Conservation (phyloP, 2,113 vertebrate species). For the Holacanthus passer region DNA sequence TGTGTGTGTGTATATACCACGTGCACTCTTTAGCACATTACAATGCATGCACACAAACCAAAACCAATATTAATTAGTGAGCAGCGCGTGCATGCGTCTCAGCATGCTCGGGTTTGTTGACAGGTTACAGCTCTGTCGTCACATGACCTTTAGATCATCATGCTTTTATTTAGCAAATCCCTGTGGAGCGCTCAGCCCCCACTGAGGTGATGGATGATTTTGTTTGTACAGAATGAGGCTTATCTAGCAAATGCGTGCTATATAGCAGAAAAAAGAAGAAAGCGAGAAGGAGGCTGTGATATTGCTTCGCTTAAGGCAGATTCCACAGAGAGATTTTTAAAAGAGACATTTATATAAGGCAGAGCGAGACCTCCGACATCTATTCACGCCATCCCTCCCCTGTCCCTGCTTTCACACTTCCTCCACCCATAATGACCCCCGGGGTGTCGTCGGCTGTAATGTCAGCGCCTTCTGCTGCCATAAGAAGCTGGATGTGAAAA, state of each 20-base stretch:
- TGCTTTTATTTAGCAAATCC: constrained; percentile 58
- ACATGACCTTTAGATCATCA: constrained; percentile 66
- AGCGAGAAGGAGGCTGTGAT: constrained; percentile 5
- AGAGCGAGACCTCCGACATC: constrained; percentile 42
- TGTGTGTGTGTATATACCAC: neutral
- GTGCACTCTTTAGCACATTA: neutral
- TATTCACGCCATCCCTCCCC: constrained; percentile 27
- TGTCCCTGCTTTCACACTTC: constrained; percentile 58
- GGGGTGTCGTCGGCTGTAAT: constrained; percentile 37
- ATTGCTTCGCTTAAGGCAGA: constrained; percentile 13
- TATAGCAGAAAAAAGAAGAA: constrained; percentile 17
- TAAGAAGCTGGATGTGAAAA: constrained; percentile 44
- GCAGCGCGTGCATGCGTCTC: constrained; percentile 13
- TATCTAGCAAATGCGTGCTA: constrained; percentile 30
- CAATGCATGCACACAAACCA: constrained; percentile 7
- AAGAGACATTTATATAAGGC: constrained; percentile 46
- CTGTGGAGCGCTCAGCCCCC: constrained; percentile 8
- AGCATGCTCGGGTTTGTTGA: constrained; percentile 34
- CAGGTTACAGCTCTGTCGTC: constrained; percentile 49
- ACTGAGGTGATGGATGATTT: constrained; percentile 45
- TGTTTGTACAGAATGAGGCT: constrained; percentile 36
- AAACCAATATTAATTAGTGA: constrained; percentile 31
- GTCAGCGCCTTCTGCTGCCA: constrained; percentile 28
- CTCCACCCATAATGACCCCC: constrained; percentile 59
- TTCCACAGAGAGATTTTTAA: constrained; percentile 48